These are phyloP conservation scores for Nomada fucata DNA, from an alignment of 2,888 invertebrate species.

Conservation along the genomic window DNA sequence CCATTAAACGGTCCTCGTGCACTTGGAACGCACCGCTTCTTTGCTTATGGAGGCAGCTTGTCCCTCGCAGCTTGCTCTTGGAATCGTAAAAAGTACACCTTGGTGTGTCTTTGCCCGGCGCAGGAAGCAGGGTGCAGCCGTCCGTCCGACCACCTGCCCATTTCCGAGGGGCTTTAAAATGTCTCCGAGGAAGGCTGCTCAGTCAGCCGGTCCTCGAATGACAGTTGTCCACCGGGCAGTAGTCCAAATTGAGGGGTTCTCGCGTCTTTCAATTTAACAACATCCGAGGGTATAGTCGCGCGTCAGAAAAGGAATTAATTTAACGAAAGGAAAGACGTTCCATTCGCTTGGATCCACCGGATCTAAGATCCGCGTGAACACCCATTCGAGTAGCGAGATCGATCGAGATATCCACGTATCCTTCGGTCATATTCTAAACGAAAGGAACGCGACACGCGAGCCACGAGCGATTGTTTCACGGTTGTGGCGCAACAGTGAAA, in stretches of 20 bases:
- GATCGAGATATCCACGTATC: constrained; percentile 64
- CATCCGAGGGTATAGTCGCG: too few relatives aligned
- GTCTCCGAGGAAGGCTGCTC: neutral
- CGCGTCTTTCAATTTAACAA: too few relatives aligned
- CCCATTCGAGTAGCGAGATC: constrained; percentile 6
- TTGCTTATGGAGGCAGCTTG: constrained; percentile 3
- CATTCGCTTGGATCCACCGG: too few relatives aligned
- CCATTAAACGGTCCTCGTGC: constrained; percentile 37
- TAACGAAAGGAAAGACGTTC: too few relatives aligned
- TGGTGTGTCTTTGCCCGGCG: neutral
- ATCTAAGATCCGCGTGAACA: too few relatives aligned
- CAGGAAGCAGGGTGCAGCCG: constrained; percentile 40
- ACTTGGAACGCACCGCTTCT: constrained; percentile 29
- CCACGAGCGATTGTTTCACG: constrained; percentile 54
- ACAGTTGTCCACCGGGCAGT: neutral
- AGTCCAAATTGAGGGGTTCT: neutral
- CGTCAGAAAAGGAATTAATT: too few relatives aligned
- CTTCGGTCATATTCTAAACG: constrained; percentile 55
- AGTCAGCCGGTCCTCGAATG: constrained; percentile 3
- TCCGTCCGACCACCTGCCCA: constrained; percentile 32
- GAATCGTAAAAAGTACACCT: constrained; percentile 29
- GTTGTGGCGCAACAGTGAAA: constrained; percentile 64
- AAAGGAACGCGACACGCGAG: constrained; percentile 49
- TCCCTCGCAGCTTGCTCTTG: too few relatives aligned
- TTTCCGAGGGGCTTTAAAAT: constrained; percentile 13